Evolutionary conservation across 2,888 invertebrate genomes (phyloP).

Genomic region (Drosophila birchii): DNA sequence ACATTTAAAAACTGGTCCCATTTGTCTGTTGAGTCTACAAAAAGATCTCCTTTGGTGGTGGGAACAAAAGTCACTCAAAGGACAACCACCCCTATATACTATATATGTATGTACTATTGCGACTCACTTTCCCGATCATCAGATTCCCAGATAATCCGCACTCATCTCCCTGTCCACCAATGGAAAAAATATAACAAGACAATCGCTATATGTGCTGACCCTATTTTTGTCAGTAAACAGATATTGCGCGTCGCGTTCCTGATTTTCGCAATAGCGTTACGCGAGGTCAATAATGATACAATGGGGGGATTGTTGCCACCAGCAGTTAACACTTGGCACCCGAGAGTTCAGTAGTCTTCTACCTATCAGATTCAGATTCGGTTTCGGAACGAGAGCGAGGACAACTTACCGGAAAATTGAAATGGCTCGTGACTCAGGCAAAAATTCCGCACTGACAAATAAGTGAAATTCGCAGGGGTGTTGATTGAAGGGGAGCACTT

Average conservation of each 20-base stretch:
- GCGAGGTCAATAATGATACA: conserved; percentile 42
- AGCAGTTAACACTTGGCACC: conserved; percentile 31
- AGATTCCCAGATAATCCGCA: conserved; percentile 6
- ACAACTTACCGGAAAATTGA: conserved; percentile 76
- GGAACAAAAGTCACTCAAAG: conserved; percentile 30
- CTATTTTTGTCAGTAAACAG: conserved; percentile 48
- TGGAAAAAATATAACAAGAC: conserved; percentile 20
- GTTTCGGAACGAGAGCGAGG: conserved; percentile 27
- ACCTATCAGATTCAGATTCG: neutral
- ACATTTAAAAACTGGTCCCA: neutral
- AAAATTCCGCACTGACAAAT: conserved; percentile 37
- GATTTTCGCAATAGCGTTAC: conserved; percentile 45
- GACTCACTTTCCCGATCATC: conserved; percentile 4
- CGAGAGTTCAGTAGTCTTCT: conserved; percentile 19
- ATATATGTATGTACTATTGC: neutral
- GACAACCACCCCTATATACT: conserved; percentile 27
- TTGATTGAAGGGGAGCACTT: conserved; percentile 25
- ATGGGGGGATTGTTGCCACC: conserved; percentile 23
- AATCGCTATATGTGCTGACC: conserved; percentile 52
- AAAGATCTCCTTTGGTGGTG: conserved; percentile 7
- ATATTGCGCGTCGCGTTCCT: conserved; percentile 44
- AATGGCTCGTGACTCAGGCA: conserved; percentile 67
- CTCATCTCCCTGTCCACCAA: conserved; percentile 4
- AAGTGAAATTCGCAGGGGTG: conserved; percentile 32
- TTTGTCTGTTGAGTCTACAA: neutral